Evolutionary conservation across 2,797 vertebrate genomes (phyloP), one percentile per base, ranked within the genome.

Genomic region (Tenualosa ilisha): DNA sequence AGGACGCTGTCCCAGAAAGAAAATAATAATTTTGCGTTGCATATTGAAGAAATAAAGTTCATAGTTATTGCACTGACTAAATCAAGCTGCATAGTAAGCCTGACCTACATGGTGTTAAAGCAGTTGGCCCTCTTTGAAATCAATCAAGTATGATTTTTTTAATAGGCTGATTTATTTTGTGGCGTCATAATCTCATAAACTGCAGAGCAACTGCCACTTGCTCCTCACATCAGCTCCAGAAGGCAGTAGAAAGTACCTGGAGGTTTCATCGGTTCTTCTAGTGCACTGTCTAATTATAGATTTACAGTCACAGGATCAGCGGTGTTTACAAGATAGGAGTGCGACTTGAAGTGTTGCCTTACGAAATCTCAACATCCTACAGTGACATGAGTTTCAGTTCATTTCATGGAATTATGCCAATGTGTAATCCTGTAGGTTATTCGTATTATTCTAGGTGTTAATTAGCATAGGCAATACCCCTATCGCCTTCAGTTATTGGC

Each of bases 221-320:
- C 24, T 50, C 37, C 82, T 79, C 79, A 83, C 61, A 50, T 17
- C n/a, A 46, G 81, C 1, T 53, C 79, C 54, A 81, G 86, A 90
- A 88, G n/a, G n/a, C n/a, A n/a, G n/a, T n/a, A n/a, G n/a, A n/a
- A n/a, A n/a, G n/a, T n/a, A n/a, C n/a, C n/a, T n/a, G n/a, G n/a
- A n/a, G n/a, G 88, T 91, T 91, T 89, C 90, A 82, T 90, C 84
- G 86, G 37, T 84, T 68, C 84, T 88, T 91, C 87, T 84, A 79
- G 84, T 89, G 86, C 68, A 53, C 88, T 20, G 81, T 6, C 40
- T 79, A 79, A 88, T 90, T 89, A 87, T 91, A 90, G 90, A 26
- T 43, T 51, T 72, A 31, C 81, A 87, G 88, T 87, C 86, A 88
- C 53, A 89, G 86, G 89, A 87, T 88, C 89, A 87, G 88, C 75